phyloP scores from a whole-genome alignment of 2,888 invertebrate genomes.

The Scaptomyza reducta region DNA sequence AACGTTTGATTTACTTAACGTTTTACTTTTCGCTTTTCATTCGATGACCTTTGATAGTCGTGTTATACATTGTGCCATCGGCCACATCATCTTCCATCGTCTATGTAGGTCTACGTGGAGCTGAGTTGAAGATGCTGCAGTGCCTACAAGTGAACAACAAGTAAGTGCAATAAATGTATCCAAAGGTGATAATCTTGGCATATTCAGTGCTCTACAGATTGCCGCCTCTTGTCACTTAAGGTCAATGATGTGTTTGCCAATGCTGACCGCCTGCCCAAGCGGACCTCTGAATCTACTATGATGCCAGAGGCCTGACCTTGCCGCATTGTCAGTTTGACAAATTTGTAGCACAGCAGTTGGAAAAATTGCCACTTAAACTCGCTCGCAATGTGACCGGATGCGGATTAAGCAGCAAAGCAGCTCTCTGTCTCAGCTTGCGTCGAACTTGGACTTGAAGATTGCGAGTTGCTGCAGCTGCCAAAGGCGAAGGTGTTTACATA shows the following conservation, averaged over 20 bases:
- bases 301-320: constrained; percentile 57
- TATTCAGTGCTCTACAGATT: constrained; percentile 69
- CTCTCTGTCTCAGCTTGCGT: constrained; percentile 19
- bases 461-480: constrained; percentile 14
- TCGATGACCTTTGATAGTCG: constrained; percentile 72
- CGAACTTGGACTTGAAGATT: constrained; percentile 32
- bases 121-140: constrained; percentile 32
- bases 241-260: constrained; percentile 67
- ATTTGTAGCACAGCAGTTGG: constrained; percentile 69
- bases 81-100: constrained; percentile 34
- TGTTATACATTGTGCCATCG: constrained; percentile 70
- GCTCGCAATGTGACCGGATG: constrained; percentile 69
- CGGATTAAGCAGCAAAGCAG: constrained; percentile 25
- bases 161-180: constrained; percentile 71
- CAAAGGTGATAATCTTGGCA: constrained; percentile 74
- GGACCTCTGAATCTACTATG: constrained; percentile 31
- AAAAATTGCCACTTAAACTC: constrained; percentile 68
- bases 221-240: constrained; percentile 61
- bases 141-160: constrained; percentile 65
- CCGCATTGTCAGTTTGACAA: constrained; percentile 74
- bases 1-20: constrained; percentile 62
- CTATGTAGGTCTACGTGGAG: constrained; percentile 44
- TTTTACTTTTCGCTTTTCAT: constrained; percentile 44
- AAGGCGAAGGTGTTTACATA: constrained; percentile 48
- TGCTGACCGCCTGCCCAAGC: constrained; percentile 56